A percentile compares a stretch with the other conserved stretches of the same genome.
phyloP scores from a whole-genome alignment of 2,113 vertebrate genomes.

The Deroptyus accipitrinus region DNA sequence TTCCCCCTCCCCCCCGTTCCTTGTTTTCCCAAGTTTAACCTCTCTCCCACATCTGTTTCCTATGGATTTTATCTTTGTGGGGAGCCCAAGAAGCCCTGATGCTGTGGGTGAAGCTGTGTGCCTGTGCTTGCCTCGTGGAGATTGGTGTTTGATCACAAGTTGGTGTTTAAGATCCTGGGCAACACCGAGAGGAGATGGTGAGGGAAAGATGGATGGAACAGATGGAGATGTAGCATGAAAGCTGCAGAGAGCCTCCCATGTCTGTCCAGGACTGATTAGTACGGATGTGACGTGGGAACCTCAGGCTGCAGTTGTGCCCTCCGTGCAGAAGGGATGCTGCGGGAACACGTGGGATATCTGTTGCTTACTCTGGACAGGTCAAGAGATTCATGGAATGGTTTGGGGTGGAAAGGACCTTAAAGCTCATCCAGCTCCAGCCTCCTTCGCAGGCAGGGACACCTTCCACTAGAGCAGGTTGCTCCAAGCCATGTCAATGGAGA shows the following conservation, averaged over 20 bases:
- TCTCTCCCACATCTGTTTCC: constrained; percentile 67
- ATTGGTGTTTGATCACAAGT: not conserved
- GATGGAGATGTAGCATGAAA: not conserved
- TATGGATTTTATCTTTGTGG: constrained; percentile 12
- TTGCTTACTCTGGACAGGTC: not conserved
- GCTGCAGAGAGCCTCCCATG: not conserved
- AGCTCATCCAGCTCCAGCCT: not conserved
- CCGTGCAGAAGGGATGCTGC: not conserved
- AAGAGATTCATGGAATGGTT: not conserved
- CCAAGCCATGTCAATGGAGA: not conserved
- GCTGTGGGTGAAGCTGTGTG: not conserved
- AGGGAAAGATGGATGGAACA: not conserved
- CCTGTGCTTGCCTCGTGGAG: not conserved
- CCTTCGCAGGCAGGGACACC: not conserved
- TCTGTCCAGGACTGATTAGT: not conserved
- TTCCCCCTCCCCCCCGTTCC: not conserved
- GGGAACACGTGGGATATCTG: not conserved
- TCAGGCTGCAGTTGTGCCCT: not conserved
- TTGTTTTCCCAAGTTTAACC: constrained; percentile 51
- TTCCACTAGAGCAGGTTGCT: not conserved
- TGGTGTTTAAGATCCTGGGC: not conserved
- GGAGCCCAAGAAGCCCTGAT: not conserved
- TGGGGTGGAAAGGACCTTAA: not conserved
- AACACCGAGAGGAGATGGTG: not conserved
- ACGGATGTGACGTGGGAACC: not conserved